Evolutionary conservation across 2,888 invertebrate genomes (phyloP), one percentile per base, ranked within the genome.

Genomic region (Muschampia plurimacula): DNA sequence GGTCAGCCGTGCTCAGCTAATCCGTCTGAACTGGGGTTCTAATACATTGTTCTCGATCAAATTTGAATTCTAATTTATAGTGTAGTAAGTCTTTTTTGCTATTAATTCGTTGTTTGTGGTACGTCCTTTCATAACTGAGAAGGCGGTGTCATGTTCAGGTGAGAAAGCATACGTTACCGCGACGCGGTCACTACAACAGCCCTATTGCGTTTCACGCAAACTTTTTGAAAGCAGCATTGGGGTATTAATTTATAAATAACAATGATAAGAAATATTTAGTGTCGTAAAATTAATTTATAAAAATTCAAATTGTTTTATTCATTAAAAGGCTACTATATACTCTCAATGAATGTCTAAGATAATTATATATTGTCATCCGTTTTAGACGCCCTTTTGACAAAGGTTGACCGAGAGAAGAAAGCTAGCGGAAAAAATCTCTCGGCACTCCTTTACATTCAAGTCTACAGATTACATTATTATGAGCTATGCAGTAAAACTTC

Each of bases 81-180:
- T 75, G 65, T 62, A 81, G 82, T 84, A 83, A 86, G 87, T 84
- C 80, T 80, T 72, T 85, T 86, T 89, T 86, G 77, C 77, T 76
- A 77, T 77, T 76, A 77, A 78, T 75, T 79, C 74, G 78, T 75
- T 77, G 67, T 75, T 76, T 74, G 80, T 76, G 83, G 82, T 91
- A 88, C 77, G 88, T 76, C 88, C 84, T 88, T 90, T 87, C 80
- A 82, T 79, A 77, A 77, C 79, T 84, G 84, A 74, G 77, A 46
- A 55, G 64, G 68, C 77, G 92, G 93, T 94, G 89, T 94, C 94
- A 92, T 91, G 87, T 94, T 94, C 92, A 92, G 91, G 92, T 92
- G 89, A 91, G 92, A 94, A 93, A 92, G 92, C 91, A 89, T 89
- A 90, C 87, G 92, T 91, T 92, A 92, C 93, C 91, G 89, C 90